Evolutionary conservation across 2,888 invertebrate genomes (phyloP), one percentile per base, ranked within the genome.

Genomic region (Amphipyra berbera): DNA sequence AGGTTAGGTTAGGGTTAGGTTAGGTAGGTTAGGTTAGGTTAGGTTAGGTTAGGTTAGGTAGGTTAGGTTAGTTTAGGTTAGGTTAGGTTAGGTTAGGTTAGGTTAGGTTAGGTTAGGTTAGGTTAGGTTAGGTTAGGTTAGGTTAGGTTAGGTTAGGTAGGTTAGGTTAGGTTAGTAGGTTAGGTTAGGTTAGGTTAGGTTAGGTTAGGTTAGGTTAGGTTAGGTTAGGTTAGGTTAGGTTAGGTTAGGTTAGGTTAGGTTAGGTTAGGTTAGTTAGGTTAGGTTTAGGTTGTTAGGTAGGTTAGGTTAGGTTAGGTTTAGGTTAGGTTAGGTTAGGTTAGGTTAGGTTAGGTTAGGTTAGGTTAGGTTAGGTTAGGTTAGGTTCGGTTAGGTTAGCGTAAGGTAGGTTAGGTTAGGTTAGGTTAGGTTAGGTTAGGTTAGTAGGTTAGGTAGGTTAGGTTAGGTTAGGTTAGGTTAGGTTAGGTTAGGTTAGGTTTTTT

Each of bases 381-480:
- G 21, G 21, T 21, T 21, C 1, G 21, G 21, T 21, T 21, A 21
- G 21, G 21, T 21, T 21, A 21, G 21, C 2, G 1, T 4, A 6
- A 6, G 30, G 4, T 33, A 56, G 68, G 64, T 69, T 69, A 65
- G 69, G 69, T 64, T 69, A 54, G 69, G 69, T 64, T 69, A 56
- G 59, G 69, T 64, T 69, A 64, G 68, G 68, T 68, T 68, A 58
- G 64, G 68, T 68, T 68, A 68, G 68, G 68, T 33, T 68, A 33
- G 30, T 33, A 33, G 30, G 30, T 33, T 68, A 64, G 61, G 64
- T 65, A 61, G 64, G 64, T 65, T 65, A 55, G 61, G 64, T 33
- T 33, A 33, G 4, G 4, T 33, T 33, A n/a, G n/a, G n/a, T n/a
- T n/a, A n/a, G n/a, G n/a, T n/a, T n/a, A n/a, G n/a, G n/a, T n/a